Base-by-base conservation (phyloP, 2,113 vertebrate genomes). In the Phyllopteryx taeniolatus region DNA sequence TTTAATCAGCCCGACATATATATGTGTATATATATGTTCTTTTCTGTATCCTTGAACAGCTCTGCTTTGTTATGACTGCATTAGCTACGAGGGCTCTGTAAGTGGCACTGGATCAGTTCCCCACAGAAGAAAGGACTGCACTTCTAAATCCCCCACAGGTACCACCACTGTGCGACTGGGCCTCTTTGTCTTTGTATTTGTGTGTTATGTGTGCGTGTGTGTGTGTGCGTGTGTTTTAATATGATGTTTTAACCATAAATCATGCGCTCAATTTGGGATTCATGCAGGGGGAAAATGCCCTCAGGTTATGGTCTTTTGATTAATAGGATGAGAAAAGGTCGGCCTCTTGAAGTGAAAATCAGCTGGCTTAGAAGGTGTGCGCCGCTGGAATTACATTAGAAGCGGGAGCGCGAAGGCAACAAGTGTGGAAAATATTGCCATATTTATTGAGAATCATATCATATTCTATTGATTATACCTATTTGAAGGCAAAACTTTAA, bases 1-100 rank as follows among this genome's bases (percentile, higher is more conserved):
- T 78, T 85, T 76, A 68, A 84, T 86, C 44, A 59, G 78, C 81
- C 86, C 19, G 86, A 63, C 83, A 68, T 86, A 86, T 85, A 81
- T 73, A 59, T 81, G 43, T 70, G 31, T 61, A 15, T 61, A 61
- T 80, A 85, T 78, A 78, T 76, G 68, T 73, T 87, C 81, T 87
- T 75, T 87, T 82, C 87, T 85, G 86, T 65, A 88, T 88, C 86
- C 86, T 91, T 85, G 91, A 91, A 90, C 91, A 93, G 92, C 93
- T 90, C 92, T 94, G 89, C 91, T 94, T 87, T 94, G 92, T 93
- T 94, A 92, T 94, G 89, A 92, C 92, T 93, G 93, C 92, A 91
- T 92, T 92, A 92, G 91, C 92, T 88, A 89, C 83, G 91, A 90
- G 91, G 90, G 88, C 86, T 79, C 89, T 73, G 77, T 92, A 88